Evolutionary conservation across 2,797 vertebrate genomes (phyloP).

Genomic region (Tolypeutes matacus): DNA sequence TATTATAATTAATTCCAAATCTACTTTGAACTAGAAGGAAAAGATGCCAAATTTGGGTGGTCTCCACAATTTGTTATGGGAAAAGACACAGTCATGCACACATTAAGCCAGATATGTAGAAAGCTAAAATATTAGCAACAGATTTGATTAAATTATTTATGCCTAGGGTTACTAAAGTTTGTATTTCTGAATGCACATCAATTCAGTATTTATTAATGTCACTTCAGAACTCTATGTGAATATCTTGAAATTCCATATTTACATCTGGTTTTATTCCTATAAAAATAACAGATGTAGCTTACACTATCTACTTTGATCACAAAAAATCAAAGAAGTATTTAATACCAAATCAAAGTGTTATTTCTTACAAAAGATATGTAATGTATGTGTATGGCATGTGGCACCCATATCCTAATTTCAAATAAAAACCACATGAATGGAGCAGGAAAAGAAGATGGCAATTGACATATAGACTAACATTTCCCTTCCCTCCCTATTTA

Average conservation of each 20-base stretch:
- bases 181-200: background rate
- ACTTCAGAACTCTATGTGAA: constrained; percentile 39
- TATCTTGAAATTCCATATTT: constrained; percentile 70
- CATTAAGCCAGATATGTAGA: background rate
- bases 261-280: constrained; percentile 29
- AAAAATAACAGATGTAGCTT: constrained; percentile 57
- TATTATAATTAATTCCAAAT: background rate
- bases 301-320: background rate
- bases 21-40: background rate
- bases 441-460: too few relatives aligned
- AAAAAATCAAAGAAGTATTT: constrained; percentile 75
- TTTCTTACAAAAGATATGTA: constrained; percentile 13
- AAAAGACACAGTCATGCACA: background rate
- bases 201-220: constrained; percentile 53
- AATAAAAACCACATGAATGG: too few relatives aligned
- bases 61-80: background rate
- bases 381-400: background rate
- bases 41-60: background rate
- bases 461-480: accelerated
- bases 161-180: background rate
- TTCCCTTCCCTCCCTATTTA: background rate
- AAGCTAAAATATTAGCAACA: background rate
- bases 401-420: background rate
- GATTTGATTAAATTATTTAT: background rate
- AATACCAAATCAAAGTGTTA: constrained; percentile 58